Conservation (phyloP, 2,113 vertebrate genomes). For the Eublepharis macularius region DNA sequence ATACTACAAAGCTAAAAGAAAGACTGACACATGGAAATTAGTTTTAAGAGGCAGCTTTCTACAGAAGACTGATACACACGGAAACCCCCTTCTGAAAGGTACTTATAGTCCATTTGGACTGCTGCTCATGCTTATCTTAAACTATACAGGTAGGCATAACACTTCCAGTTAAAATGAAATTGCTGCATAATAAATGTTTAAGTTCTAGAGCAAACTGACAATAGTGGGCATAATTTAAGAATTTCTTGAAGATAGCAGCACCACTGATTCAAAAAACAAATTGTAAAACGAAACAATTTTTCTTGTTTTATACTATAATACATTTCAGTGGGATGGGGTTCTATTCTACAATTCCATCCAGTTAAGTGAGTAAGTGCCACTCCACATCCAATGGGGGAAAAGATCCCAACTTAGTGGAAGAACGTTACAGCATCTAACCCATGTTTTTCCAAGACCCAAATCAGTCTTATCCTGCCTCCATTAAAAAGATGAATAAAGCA, state of each 20-base stretch:
- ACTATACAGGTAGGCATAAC: background rate
- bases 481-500: background rate
- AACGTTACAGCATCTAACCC: background rate
- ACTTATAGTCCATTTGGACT: background rate
- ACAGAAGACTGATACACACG: background rate
- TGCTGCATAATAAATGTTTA: background rate
- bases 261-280: background rate
- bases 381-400: too few relatives aligned
- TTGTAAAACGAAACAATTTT: background rate
- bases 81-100: background rate
- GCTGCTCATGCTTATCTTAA: background rate
- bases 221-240: background rate
- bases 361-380: too few relatives aligned
- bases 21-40: background rate
- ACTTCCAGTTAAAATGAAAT: background rate
- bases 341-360: too few relatives aligned
- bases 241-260: background rate
- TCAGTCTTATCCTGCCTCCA: background rate
- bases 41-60: background rate
- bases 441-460: background rate
- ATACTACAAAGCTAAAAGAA: background rate
- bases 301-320: background rate
- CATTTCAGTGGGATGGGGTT: background rate
- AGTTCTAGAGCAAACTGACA: background rate
- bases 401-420: background rate